Evolutionary conservation across 1,140 invertebrate genomes (phyloP), one percentile per base, ranked within the genome.

Genomic region (Papilio aristodemus): DNA sequence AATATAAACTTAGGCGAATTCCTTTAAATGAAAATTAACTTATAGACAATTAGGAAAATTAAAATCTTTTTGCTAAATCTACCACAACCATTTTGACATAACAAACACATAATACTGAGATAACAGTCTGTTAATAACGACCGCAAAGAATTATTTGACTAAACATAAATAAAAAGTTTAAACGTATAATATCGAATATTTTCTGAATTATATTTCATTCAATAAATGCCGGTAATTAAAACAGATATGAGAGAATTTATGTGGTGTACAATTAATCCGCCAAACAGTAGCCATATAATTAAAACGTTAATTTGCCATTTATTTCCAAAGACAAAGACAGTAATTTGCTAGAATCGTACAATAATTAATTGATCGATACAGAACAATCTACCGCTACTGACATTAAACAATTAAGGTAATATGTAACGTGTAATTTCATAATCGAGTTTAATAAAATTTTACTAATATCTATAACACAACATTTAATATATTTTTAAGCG

Each of bases 381-480:
- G 27, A 32, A 36, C 32, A 37, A 10, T 62, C 59, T 62, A 62
- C n/a, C 1, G 9, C 37, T 62, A 39, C 46, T 39, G 37, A 38
- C 32, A 36, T 62, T 39, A 19, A 19, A 38, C 11, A 62, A 19
- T 62, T 22, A 62, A 62, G n/a, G 37, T 62, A 39, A 62, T 9
- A 25, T 8, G 22, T 11, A 22, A 54, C 46, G 46, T 54, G 46
- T 54, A 54, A 54, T 54, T 62, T 19, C 14, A 60, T 11, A 50
- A 32, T 36, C 32, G 62, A 46, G 62, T 13, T 13, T 66, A 63
- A 67, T 71, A 67, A 71, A 62, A 41, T 72, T 62, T 68, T 50
- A 69, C 69, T 72, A 70, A 68, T 11, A 3, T 60, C 63, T 67
- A 69, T 54, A 69, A 71, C 43, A 67, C 57, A 67, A 36, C 39